Evolutionary conservation across 2,797 vertebrate species (phyloP).

Genomic region (Scolopax bukidnonensis): DNA sequence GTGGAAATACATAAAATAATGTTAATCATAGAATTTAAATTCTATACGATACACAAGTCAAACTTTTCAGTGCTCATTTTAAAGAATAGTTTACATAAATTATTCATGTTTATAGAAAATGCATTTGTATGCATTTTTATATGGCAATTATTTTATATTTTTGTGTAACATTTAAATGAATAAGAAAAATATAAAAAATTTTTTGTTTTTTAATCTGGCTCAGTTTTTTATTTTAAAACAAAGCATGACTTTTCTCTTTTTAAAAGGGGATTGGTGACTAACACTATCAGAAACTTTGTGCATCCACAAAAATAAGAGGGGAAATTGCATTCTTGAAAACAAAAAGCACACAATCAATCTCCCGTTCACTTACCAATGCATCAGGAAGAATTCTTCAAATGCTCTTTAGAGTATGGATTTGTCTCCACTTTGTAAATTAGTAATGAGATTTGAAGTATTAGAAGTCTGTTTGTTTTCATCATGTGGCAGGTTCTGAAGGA

Average conservation of each 20-base stretch:
- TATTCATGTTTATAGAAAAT: background rate
- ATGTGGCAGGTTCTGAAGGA: background rate
- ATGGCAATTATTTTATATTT: background rate
- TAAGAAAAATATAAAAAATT: background rate
- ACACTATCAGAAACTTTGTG: background rate
- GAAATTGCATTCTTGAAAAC: background rate
- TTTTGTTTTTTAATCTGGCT: background rate
- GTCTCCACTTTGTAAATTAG: conserved; percentile 3
- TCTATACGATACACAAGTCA: background rate
- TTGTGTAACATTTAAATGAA: background rate
- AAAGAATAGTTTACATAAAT: background rate
- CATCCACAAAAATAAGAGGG: background rate
- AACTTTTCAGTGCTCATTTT: background rate
- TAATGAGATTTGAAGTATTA: conserved; percentile 36
- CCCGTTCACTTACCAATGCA: background rate
- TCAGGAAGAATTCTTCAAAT: background rate
- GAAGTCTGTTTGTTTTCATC: background rate
- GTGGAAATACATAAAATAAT: background rate
- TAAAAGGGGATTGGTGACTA: background rate
- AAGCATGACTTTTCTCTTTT: background rate
- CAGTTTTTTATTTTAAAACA: background rate
- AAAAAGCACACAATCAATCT: background rate
- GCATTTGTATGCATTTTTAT: background rate
- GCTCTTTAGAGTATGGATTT: conserved; percentile 13
- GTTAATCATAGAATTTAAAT: conserved; percentile 8